A percentile compares a stretch with the other conserved stretches of the same genome.
These are phyloP conservation scores for Meiosimyza decipiens DNA, from an alignment of 2,888 invertebrate genomes.

Conservation along the genomic window DNA sequence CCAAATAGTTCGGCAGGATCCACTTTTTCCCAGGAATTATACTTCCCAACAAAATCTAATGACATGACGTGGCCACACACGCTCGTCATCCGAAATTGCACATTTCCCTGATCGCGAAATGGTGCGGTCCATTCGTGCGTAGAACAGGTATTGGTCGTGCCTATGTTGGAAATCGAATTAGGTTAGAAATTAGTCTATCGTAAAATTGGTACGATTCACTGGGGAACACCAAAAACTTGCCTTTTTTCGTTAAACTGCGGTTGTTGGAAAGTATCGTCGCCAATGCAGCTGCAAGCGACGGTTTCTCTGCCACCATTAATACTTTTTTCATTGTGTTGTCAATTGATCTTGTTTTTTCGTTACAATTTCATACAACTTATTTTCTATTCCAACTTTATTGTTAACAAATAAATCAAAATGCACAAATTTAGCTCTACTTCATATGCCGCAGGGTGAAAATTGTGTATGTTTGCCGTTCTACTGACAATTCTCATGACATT, in stretches of 20 bases:
- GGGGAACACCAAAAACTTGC: constrained; percentile 43
- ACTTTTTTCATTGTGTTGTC: constrained; percentile 77
- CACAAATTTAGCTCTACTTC: not conserved
- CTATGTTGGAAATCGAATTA: constrained; percentile 66
- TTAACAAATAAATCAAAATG: not conserved
- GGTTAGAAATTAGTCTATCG: constrained; percentile 7
- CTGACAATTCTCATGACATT: constrained; percentile 10
- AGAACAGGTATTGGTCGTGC: constrained; percentile 89
- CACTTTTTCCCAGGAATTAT: constrained; percentile 97
- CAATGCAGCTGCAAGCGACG: constrained; percentile 94
- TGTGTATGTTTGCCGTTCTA: not conserved
- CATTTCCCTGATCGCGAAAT: constrained; percentile 77
- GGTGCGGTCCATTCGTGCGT: constrained; percentile 94
- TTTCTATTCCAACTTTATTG: not conserved
- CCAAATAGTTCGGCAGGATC: constrained; percentile 96
- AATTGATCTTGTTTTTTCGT: not conserved
- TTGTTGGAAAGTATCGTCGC: constrained; percentile 94
- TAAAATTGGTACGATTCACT: constrained; percentile 17
- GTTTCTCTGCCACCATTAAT: constrained; percentile 99
- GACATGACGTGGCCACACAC: constrained; percentile 99
- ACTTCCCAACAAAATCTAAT: constrained; percentile 91
- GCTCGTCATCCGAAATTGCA: constrained; percentile 93
- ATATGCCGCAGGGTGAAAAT: constrained; percentile 10
- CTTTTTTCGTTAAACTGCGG: constrained; percentile 66
- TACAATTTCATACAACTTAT: constrained; percentile 1